Conservation (phyloP, 2,797 vertebrate genomes). For the Natrix natrix region DNA sequence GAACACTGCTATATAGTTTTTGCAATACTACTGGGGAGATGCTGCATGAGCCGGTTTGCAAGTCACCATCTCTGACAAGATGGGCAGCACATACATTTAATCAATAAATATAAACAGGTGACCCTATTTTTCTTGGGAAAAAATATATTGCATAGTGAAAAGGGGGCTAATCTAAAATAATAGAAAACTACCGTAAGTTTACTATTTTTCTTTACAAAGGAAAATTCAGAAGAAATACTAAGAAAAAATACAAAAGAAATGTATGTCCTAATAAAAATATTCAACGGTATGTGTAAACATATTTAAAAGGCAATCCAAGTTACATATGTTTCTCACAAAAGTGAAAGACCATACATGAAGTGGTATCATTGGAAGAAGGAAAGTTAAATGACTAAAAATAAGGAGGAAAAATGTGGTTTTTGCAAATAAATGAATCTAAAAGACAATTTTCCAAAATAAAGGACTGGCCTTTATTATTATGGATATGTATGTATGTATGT, state of each 20-base stretch:
- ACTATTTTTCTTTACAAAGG: neutral
- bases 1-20: neutral
- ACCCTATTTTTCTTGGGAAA: neutral
- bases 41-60: neutral
- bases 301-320: neutral
- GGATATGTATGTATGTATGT: neutral
- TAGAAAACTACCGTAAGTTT: neutral
- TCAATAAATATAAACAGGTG: neutral
- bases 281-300: neutral
- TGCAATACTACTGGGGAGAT: neutral
- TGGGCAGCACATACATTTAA: no score
- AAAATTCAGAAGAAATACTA: neutral
- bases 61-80: neutral
- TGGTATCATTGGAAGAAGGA: neutral
- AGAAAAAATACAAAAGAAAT: neutral
- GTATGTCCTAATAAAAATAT: neutral
- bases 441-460: neutral
- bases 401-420: neutral
- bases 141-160: neutral
- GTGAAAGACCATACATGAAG: neutral
- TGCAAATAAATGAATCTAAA: neutral
- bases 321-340: neutral
- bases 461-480: neutral
- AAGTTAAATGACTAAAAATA: neutral
- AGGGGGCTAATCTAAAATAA: neutral